Evolutionary conservation across 1,140 invertebrate species (phyloP), one percentile per base, ranked within the genome.

Genomic region (Leptopilina boulardi): DNA sequence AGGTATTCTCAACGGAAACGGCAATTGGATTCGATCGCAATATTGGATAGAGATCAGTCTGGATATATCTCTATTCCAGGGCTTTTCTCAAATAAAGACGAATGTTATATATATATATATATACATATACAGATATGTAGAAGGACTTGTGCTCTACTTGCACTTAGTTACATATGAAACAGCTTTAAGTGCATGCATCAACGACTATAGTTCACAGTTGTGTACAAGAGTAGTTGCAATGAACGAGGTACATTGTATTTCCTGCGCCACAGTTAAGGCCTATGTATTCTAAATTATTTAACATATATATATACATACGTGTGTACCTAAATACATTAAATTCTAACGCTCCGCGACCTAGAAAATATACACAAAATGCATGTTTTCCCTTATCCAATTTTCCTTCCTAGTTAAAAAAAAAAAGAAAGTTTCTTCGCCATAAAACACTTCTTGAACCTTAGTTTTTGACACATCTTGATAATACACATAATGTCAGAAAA

Each of bases 1-100:
- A n/a, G n/a, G 15, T 51, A 18, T 18, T 51, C 2, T 18, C 5
- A 3, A n/a, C n/a, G 47, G 13, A 51, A 51, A 18, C 15, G 15
- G n/a, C 15, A 51, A 51, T 51, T 51, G 47, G 47, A 51, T 51
- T 18, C 47, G 47, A 51, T n/a, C 47, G 47, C 15, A 51, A 51
- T 3, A 51, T 51, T 51, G 47, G 47, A 51, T 51, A 51, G 47
- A 18, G 47, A 51, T 51, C 47, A 51, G 47, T 51, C n/a, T 18
- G 47, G 47, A 51, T 51, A n/a, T n/a, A 51, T 51, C 47, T 51
- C 15, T 51, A 18, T 51, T 51, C 2, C n/a, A 51, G 47, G 18
- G 47, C 47, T 51, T 51, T 51, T 51, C 47, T 51, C 47, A 51
- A 51, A 51, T 51, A 51, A 18, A 51, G 47, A 51, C 47, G 47